Base-by-base conservation (phyloP, 2,797 vertebrate species). In the Eulemur coronatus region DNA sequence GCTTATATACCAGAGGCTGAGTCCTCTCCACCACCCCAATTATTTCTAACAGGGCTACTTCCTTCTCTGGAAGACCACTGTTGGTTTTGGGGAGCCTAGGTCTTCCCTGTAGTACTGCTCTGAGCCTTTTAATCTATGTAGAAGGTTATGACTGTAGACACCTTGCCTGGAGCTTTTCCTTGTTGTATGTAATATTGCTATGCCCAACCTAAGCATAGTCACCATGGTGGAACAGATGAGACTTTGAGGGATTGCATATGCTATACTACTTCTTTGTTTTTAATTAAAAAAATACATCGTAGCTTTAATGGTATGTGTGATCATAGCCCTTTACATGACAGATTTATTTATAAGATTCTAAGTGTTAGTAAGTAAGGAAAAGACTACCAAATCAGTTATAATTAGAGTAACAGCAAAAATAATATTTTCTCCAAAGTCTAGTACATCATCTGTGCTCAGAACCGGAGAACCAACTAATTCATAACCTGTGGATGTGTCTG, bases 381-480 rank as follows among this genome's bases (percentile, higher is more conserved):
- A 84, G 59, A 57, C 48, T 55, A 85, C 41, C 55, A 89, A 86
- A 72, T 88, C 55, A 95, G 55, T 91, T 92, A 55, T 59, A 79
- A 84, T 86, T 91, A 80, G 17, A 94, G 35, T 94, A 65, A 69
- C 1, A 59, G 50, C 15, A 87, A 89, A 84, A 91, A n/a, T 33
- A 41, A 72, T 57, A 61, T 70, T 93, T 97, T 86, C 48, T 93
- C 94, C 57, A 38, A 96, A 96, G 33, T 81, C 43, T 95, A 43
- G 13, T 46, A 50, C 11, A 8, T 91, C 46, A 76, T 50, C 33
- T 35, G 24, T 90, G 33, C 9, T 90, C 73, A 94, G 61, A 95
- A 91, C 33, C 63, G 65, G 84, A 96, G 65, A 17, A 43, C 8
- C 67, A 86, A n/a, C 43, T 69, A 87, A 57, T 94, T 91, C 46